Percentiles rank a stretch among this genome's conserved stretches.
phyloP scores from a whole-genome alignment of 1,140 invertebrate species.

The Grapholita molesta region DNA sequence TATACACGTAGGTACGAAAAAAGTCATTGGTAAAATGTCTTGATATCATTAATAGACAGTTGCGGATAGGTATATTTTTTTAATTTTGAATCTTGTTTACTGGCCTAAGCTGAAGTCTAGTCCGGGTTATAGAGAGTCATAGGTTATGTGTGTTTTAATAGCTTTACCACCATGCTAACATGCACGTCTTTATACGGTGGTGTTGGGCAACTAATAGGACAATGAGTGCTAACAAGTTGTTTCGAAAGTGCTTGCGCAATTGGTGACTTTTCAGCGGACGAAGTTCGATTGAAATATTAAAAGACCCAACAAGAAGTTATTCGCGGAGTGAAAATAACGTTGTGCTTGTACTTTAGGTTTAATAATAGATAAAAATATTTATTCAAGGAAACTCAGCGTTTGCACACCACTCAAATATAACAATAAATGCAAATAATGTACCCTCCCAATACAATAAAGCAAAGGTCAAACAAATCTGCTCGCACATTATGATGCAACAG shows the following conservation, averaged over 20 bases:
- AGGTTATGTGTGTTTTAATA: neutral
- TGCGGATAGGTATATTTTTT: too few relatives aligned
- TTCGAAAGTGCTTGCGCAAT: slow-evolving; percentile 6
- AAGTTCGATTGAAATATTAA: neutral
- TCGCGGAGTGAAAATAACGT: neutral
- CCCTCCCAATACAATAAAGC: neutral
- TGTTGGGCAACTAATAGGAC: slow-evolving; percentile 11
- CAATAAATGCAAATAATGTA: neutral
- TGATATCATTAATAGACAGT: too few relatives aligned
- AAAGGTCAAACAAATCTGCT: slow-evolving; percentile 2
- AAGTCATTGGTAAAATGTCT: too few relatives aligned
- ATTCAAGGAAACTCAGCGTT: neutral
- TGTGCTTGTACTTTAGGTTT: neutral
- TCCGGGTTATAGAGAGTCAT: neutral
- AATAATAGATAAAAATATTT: neutral
- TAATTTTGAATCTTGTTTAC: neutral
- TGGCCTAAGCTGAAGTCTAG: neutral
- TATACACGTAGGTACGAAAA: too few relatives aligned
- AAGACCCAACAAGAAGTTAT: neutral
- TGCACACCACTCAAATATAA: neutral
- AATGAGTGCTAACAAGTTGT: slow-evolving; percentile 10
- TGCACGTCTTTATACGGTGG: neutral
- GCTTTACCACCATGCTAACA: slow-evolving; percentile 4
- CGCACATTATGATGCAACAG: neutral
- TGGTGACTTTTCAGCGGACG: neutral